phyloP scores from a whole-genome alignment of 1,140 invertebrate species.

The Drosophila sp. region DNA sequence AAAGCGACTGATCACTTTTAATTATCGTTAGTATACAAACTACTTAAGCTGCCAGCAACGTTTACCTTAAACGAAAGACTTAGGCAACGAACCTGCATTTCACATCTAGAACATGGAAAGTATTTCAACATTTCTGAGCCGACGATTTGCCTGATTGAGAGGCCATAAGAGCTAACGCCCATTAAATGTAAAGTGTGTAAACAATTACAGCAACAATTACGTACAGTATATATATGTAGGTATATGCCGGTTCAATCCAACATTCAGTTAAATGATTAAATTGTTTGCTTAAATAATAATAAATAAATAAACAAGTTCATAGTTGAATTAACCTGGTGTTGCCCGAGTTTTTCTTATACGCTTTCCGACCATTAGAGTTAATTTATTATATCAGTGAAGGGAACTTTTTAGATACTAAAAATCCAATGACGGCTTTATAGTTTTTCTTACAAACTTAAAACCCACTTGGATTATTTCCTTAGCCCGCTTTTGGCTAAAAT shows the following conservation, averaged over 20 bases:
- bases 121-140: conserved; percentile 21
- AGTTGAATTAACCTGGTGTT: neutral
- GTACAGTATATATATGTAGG: neutral
- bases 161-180: conserved; percentile 21
- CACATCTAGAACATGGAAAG: conserved; percentile 31
- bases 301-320: conserved; percentile 8
- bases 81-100: conserved; percentile 39
- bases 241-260: neutral
- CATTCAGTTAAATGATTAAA: conserved; percentile 8
- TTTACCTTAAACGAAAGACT: conserved; percentile 38
- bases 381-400: no score
- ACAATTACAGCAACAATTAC: conserved; percentile 28
- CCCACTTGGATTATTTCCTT: no score
- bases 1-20: conserved; percentile 68
- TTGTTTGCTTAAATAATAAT: conserved; percentile 6
- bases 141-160: neutral
- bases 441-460: no score
- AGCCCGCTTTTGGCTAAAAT: no score
- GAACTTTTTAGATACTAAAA: no score
- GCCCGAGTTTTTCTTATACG: neutral
- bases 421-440: no score
- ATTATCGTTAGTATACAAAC: conserved; percentile 56
- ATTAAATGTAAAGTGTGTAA: conserved; percentile 34
- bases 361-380: neutral
- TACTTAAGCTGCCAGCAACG: neutral